Conservation (phyloP, 64 coral and sea anemone species). For the Montipora cactus region DNA sequence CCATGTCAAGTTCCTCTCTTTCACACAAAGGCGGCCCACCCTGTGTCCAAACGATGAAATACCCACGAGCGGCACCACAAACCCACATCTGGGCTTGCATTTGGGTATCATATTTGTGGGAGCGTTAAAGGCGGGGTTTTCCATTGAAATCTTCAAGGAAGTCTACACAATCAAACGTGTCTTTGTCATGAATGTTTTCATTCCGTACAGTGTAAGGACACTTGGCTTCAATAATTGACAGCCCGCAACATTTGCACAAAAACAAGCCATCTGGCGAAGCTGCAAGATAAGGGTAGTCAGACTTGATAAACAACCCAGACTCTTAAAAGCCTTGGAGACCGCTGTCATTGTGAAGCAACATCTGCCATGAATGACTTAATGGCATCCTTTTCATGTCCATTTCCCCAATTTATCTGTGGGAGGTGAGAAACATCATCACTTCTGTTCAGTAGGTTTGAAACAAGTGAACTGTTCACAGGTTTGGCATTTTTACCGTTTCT, state of each 20-base stretch:
- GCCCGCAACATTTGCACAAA: not conserved
- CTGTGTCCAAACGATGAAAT: conserved; percentile 51
- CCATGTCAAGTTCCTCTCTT: conserved; percentile 9
- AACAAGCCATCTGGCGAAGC: conserved; percentile 59
- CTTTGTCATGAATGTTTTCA: not conserved
- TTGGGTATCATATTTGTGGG: conserved; percentile 61
- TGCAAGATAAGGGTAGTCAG: conserved; percentile 28
- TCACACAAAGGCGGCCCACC: conserved; percentile 30
- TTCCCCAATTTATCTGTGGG: conserved; percentile 57
- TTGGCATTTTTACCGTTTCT: conserved; percentile 31
- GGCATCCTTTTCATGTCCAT: conserved; percentile 37
- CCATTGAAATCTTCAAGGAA: not conserved
- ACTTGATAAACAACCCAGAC: too few relatives aligned
- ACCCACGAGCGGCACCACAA: not conserved
- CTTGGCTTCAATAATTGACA: conserved; percentile 51
- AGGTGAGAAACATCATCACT: conserved; percentile 48
- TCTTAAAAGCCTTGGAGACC: too few relatives aligned
- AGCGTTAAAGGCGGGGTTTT: not conserved
- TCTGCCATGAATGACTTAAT: conserved; percentile 39
- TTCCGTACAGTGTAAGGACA: conserved; percentile 61
- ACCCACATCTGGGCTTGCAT: conserved; percentile 15
- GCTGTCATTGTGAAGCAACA: not conserved
- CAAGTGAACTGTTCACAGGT: conserved; percentile 25
- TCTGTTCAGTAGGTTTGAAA: conserved; percentile 24
- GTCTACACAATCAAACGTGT: conserved; percentile 10